phyloP scores from a whole-genome alignment of 2,113 vertebrate species.

The Dipodomys merriami region DNA sequence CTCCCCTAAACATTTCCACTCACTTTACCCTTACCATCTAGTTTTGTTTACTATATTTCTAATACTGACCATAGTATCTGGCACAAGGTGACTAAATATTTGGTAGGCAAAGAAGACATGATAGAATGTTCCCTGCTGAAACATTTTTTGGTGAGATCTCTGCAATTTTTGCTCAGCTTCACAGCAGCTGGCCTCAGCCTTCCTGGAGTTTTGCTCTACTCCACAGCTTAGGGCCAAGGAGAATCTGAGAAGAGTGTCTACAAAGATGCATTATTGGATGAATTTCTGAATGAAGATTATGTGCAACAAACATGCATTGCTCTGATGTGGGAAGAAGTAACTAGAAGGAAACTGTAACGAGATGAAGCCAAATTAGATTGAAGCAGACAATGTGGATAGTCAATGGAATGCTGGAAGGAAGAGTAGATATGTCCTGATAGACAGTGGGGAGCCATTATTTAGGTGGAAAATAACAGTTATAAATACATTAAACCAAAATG shows the following conservation, averaged over 20 bases:
- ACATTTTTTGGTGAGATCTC: not conserved
- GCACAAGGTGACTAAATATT: not conserved
- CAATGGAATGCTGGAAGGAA: not conserved
- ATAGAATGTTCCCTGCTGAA: not conserved
- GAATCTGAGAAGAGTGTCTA: not conserved
- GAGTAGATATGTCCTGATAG: not conserved
- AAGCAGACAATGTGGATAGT: not conserved
- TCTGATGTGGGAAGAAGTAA: not conserved
- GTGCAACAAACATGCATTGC: not conserved
- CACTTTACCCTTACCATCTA: not conserved
- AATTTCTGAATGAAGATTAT: not conserved
- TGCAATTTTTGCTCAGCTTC: not conserved
- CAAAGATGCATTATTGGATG: not conserved
- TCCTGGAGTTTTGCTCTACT: not conserved
- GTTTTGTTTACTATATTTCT: conserved; percentile 3
- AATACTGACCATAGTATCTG: not conserved
- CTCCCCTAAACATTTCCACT: not conserved
- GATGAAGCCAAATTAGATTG: not conserved
- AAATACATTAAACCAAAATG: too few relatives aligned
- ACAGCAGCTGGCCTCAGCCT: not conserved
- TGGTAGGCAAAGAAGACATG: not conserved
- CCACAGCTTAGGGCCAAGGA: not conserved
- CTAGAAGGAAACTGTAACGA: not conserved
- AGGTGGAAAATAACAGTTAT: too few relatives aligned
- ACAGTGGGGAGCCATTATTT: not conserved